Conservation (phyloP, 2,888 invertebrate genomes). For the Mythimna vitellina region DNA sequence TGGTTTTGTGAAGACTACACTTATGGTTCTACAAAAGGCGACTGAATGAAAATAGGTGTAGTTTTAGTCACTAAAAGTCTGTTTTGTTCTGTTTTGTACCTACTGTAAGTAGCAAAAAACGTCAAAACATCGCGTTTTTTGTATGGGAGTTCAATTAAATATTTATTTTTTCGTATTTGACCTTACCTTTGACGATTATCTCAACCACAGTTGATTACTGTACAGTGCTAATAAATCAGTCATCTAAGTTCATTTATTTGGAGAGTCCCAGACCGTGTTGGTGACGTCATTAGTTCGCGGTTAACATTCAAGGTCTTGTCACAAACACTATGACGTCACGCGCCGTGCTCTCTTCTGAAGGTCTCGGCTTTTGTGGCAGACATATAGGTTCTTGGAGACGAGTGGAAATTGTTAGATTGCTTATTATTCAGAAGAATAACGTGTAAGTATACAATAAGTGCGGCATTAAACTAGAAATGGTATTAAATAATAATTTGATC, state of each 20-base stretch:
- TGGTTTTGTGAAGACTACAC: too few relatives aligned
- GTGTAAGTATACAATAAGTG: too few relatives aligned
- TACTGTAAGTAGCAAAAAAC: too few relatives aligned
- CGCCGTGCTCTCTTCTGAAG: slow-evolving; percentile 9
- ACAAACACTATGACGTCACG: not conserved
- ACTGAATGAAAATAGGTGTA: too few relatives aligned
- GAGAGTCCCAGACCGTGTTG: not conserved
- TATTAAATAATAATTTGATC: too few relatives aligned
- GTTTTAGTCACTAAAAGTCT: too few relatives aligned
- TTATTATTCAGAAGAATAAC: not conserved
- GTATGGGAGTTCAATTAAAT: too few relatives aligned
- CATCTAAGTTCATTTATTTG: slow-evolving; percentile 4
- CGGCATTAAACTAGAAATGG: too few relatives aligned
- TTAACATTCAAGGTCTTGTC: slow-evolving; percentile 12
- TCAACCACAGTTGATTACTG: slow-evolving; percentile 4
- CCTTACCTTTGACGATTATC: not conserved
- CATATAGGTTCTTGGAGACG: not conserved
- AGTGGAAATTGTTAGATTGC: not conserved
- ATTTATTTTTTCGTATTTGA: not conserved
- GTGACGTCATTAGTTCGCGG: slow-evolving; percentile 28
- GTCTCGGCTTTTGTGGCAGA: not conserved
- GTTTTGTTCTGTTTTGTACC: too few relatives aligned
- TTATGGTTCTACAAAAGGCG: too few relatives aligned
- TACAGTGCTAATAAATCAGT: slow-evolving; percentile 7
- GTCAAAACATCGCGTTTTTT: too few relatives aligned